phyloP scores from a whole-genome alignment of 30 jellyfish, hydroid and myxozoan species.

The Aurelia sp. region DNA sequence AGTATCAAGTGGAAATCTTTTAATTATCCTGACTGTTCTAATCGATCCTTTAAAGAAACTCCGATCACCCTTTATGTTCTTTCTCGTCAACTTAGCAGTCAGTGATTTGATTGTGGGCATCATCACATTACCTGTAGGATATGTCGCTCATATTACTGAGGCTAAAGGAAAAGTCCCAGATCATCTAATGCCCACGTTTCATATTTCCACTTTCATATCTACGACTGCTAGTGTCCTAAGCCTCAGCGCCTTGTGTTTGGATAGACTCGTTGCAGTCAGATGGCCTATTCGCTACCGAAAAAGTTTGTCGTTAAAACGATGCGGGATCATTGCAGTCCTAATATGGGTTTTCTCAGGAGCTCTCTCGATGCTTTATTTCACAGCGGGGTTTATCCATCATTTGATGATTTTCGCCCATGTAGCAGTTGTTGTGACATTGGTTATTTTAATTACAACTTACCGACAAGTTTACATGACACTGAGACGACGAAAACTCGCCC shows the following conservation, averaged over 20 bases:
- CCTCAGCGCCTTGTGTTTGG: slow-evolving; percentile 7
- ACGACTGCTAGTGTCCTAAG: slow-evolving; percentile 17
- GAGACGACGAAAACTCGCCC: too few relatives aligned
- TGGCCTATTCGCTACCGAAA: slow-evolving; percentile 26
- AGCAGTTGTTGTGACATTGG: too few relatives aligned
- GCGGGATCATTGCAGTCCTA: not conserved
- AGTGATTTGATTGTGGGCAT: slow-evolving; percentile 15
- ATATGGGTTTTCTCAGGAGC: not conserved
- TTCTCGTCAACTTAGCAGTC: slow-evolving; percentile 25
- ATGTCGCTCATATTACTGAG: not conserved
- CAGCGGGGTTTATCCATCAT: not conserved
- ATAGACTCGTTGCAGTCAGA: slow-evolving; percentile 1
- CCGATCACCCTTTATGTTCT: slow-evolving; percentile 29
- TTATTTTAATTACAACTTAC: too few relatives aligned
- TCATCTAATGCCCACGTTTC: not conserved
- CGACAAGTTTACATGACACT: too few relatives aligned
- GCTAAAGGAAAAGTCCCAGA: slow-evolving; percentile 4
- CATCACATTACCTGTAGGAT: slow-evolving; percentile 3
- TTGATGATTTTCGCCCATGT: not conserved
- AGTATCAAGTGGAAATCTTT: too few relatives aligned
- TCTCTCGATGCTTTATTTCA: not conserved
- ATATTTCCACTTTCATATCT: not conserved
- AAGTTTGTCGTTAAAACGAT: slow-evolving; percentile 3
- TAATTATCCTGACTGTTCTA: not conserved
- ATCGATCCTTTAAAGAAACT: slow-evolving; percentile 23